Evolutionary conservation across 2,113 vertebrate genomes (phyloP).

Genomic region (Oenanthe melanoleuca): DNA sequence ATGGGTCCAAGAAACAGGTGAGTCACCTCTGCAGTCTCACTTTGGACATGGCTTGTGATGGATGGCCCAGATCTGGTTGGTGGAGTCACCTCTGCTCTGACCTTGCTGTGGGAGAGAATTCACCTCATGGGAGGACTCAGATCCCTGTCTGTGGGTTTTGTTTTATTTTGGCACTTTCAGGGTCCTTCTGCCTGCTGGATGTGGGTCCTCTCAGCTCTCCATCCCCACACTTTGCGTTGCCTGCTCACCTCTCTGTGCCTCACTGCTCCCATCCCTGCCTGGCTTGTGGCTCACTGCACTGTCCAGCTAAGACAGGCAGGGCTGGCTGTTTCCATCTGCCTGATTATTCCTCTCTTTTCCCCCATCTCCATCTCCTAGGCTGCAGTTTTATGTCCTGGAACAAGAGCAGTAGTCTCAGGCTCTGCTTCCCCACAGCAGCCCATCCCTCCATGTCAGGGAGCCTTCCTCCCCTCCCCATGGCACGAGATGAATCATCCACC

Average conservation of each 20-base stretch:
- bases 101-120: not conserved
- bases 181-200: not conserved
- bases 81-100: fast-evolving
- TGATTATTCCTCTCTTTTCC: not conserved
- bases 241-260: not conserved
- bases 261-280: not conserved
- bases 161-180: not conserved
- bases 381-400: not conserved
- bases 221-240: fast-evolving
- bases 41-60: not conserved
- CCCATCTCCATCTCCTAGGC: not conserved
- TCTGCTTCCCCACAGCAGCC: not conserved
- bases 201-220: not conserved
- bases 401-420: not conserved
- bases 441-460: not conserved
- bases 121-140: not conserved
- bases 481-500: fast-evolving
- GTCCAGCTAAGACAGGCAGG: not conserved
- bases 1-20: not conserved
- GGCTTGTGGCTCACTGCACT: not conserved
- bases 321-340: not conserved
- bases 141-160: not conserved
- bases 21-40: not conserved
- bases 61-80: fast-evolving
- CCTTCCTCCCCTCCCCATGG: not conserved